These are phyloP conservation scores for Copidosoma floridanum DNA, from an alignment of 1,140 invertebrate genomes.

Conservation along the genomic window DNA sequence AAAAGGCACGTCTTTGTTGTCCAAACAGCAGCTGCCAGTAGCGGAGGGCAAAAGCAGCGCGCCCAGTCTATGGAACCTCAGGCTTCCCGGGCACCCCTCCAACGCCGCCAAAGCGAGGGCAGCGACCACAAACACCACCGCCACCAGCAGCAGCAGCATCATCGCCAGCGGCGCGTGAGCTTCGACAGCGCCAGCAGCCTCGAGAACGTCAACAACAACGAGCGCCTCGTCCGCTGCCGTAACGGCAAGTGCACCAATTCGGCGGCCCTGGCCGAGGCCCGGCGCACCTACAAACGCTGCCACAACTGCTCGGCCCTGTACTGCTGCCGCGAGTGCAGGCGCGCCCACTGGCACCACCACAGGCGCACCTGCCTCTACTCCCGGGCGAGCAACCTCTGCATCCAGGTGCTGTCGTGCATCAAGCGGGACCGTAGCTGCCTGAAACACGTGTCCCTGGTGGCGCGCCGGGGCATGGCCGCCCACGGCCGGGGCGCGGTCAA, in stretches of 20 bases:
- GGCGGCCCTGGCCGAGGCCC: conserved; percentile 65
- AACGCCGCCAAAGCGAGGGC: conserved; percentile 58
- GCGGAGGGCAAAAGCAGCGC: background rate
- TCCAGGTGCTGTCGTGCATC: conserved; percentile 83
- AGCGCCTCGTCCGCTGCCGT: conserved; percentile 67
- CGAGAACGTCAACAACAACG: conserved; percentile 31
- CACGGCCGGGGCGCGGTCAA: conserved; percentile 90
- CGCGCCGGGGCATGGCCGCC: conserved; percentile 73
- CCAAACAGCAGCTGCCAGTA: conserved; percentile 1
- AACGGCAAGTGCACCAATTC: conserved; percentile 72
- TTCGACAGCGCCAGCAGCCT: conserved; percentile 48
- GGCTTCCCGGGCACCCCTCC: conserved; percentile 9
- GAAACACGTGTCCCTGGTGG: conserved; percentile 76
- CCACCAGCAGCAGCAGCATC: background rate
- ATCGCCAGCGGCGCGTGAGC: conserved; percentile 49
- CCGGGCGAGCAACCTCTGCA: conserved; percentile 80
- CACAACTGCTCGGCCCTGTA: conserved; percentile 91
- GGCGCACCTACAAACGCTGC: conserved; percentile 80
- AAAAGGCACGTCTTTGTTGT: background rate
- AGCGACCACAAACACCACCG: conserved; percentile 40
- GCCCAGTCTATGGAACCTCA: conserved; percentile 2
- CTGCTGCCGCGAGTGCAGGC: conserved; percentile 79
- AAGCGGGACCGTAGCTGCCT: conserved; percentile 79
- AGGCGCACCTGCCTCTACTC: conserved; percentile 87
- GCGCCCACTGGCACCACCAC: conserved; percentile 88